A percentile compares a stretch with the other conserved stretches of the same genome.
Evolutionary conservation across 2,113 vertebrate genomes (phyloP).

Genomic region (Paramormyrops kingsleyae): DNA sequence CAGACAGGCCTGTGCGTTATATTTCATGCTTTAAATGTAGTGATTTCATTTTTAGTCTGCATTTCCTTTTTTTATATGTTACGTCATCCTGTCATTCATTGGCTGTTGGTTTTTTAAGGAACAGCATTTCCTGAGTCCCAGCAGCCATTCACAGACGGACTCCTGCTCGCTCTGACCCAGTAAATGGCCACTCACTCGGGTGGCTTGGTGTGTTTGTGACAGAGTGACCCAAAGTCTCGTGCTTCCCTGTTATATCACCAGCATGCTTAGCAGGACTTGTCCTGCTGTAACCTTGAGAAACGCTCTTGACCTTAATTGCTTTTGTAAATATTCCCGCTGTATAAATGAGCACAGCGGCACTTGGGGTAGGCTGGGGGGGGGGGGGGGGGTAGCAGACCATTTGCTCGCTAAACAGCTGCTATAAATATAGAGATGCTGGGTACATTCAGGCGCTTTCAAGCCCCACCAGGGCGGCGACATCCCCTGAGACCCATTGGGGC

Average conservation of each 20-base stretch:
- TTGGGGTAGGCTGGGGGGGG: not conserved
- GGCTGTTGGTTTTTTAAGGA: not conserved
- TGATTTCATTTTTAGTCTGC: not conserved
- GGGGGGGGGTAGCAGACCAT: not conserved
- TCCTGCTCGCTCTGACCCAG: not conserved
- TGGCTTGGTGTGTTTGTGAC: not conserved
- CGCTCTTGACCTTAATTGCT: not conserved
- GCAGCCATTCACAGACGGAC: not conserved
- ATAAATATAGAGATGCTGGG: not conserved
- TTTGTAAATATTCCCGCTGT: constrained; percentile 8
- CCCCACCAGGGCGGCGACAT: not conserved
- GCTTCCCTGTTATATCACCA: not conserved
- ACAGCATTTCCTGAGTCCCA: not conserved
- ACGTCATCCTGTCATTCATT: not conserved
- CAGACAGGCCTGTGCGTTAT: not conserved
- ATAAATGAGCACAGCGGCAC: not conserved
- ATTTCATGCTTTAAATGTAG: not conserved
- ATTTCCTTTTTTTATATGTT: not conserved
- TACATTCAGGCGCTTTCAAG: not conserved
- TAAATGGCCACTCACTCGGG: too few species aligned
- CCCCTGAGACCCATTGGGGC: not conserved
- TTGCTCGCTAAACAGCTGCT: not conserved
- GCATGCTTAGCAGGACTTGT: too few species aligned
- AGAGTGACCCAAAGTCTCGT: not conserved
- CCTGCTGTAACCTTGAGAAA: constrained; percentile 6